Evolutionary conservation across 1,140 invertebrate genomes (phyloP).

Genomic region (Philopotamus ludificatus): DNA sequence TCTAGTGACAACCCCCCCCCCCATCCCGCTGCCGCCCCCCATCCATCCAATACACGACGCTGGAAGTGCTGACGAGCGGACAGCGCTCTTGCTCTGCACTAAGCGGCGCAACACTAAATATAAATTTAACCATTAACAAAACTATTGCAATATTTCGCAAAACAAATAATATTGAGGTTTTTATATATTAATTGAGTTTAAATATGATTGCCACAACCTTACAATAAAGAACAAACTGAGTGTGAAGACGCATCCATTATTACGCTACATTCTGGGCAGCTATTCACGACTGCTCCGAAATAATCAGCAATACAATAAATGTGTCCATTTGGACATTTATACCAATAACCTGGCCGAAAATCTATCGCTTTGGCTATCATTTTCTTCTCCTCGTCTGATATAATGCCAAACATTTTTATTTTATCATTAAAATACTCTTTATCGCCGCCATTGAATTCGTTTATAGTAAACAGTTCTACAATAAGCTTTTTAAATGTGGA

Average conservation of each 20-base stretch:
- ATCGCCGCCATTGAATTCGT: neutral
- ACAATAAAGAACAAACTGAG: constrained; percentile 39
- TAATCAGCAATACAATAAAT: constrained; percentile 70
- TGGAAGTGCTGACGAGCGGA: no score
- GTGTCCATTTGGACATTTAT: constrained; percentile 73
- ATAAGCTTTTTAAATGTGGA: neutral
- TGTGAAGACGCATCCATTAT: constrained; percentile 58
- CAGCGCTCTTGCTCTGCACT: no score
- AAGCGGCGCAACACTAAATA: no score
- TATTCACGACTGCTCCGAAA: constrained; percentile 64
- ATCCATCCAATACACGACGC: no score
- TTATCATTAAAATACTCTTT: neutral
- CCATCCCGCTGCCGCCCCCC: no score
- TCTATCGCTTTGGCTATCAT: constrained; percentile 64
- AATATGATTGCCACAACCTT: neutral
- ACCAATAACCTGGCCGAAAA: constrained; percentile 68
- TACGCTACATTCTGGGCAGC: constrained; percentile 63
- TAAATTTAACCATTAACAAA: no score
- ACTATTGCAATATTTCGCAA: no score
- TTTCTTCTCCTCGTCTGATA: constrained; percentile 57
- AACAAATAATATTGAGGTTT: no score
- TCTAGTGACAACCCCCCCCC: no score
- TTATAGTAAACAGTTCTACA: constrained; percentile 8
- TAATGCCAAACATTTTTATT: constrained; percentile 25
- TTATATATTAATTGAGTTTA: neutral